A percentile compares a stretch with the other conserved stretches of the same genome.
Conservation (phyloP, 2,113 vertebrate species). For the Crotalus helleri region DNA sequence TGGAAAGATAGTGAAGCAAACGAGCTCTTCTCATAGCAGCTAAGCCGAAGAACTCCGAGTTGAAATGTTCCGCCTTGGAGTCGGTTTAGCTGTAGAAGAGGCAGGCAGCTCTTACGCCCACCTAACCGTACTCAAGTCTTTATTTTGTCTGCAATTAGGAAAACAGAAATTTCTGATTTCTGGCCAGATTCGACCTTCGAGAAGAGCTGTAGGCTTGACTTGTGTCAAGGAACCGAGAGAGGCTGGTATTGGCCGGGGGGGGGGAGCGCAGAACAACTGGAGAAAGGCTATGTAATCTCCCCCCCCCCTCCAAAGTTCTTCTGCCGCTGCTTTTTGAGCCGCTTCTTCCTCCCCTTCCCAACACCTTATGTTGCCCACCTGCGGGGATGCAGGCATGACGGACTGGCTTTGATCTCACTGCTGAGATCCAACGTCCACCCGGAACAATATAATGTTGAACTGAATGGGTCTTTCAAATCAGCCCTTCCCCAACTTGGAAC, state of each 20-base stretch:
- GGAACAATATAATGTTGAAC: background rate
- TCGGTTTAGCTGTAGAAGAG: background rate
- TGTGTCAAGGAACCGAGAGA: background rate
- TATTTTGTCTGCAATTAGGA: background rate
- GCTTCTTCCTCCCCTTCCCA: background rate
- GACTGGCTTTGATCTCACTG: background rate
- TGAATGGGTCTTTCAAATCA: background rate
- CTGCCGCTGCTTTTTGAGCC: too few relatives aligned
- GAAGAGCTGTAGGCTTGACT: background rate
- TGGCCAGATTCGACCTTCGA: background rate
- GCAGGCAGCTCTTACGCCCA: background rate
- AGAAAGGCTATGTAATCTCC: too few relatives aligned
- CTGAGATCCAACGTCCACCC: background rate
- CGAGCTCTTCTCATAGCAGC: background rate
- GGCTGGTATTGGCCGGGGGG: background rate
- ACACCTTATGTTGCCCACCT: background rate
- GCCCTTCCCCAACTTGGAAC: background rate
- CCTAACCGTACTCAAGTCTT: rapidly evolving
- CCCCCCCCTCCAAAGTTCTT: too few relatives aligned
- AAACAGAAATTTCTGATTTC: rapidly evolving
- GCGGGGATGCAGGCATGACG: too few relatives aligned
- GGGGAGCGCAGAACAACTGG: background rate
- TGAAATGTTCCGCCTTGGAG: background rate
- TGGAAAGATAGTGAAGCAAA: background rate
- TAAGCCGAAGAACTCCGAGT: background rate